Base-by-base conservation (phyloP, 2,113 vertebrate species). In the Chaetodon trifascialis region DNA sequence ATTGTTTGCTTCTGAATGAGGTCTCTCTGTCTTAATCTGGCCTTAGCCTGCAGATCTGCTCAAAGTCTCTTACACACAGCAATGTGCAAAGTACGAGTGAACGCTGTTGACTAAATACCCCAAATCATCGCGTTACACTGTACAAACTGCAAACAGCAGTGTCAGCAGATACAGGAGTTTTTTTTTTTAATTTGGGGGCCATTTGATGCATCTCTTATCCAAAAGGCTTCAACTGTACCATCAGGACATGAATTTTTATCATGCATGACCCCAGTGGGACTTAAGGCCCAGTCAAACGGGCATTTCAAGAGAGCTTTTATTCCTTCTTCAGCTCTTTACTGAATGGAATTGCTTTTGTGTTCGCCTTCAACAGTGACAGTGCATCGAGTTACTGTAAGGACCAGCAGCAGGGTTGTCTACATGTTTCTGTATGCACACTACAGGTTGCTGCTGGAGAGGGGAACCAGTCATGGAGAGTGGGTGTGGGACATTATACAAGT, bases 1-100 rank as follows among this genome's bases (percentile, higher is more conserved):
- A 95, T 95, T 96, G 95, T 95, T 94, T 91, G 73, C 82, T 51
- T 75, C 82, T 95, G 91, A 95, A 95, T 90, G 86, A 92, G 84
- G 52, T 65, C 92, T 84, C 88, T 94, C 92, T 91, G 86, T 89
- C 91, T 90, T 95, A 95, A 95, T 94, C 92, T 87, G 86, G 90
- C 84, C 80, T 90, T 66, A 92, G 90, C 92, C 90, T 66, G 76
- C 68, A 91, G 92, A 94, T 87, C 91, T 92, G 88, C 89, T 89
- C 89, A 94, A 95, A 92, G 92, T 93, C 92, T 93, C 82, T 90
- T 88, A 93, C 85, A 89, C 77, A 84, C 87, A 91, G 73, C 67
- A 89, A 90, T 59, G 71, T 59, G 86, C 89, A 79, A 85, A 87
- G 79, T 84, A 82, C 73, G 30, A 52, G 52, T 59, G 62, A 91